These are phyloP conservation scores for Halocaridina rubra DNA, from an alignment of 2,888 invertebrate genomes.

Conservation along the genomic window DNA sequence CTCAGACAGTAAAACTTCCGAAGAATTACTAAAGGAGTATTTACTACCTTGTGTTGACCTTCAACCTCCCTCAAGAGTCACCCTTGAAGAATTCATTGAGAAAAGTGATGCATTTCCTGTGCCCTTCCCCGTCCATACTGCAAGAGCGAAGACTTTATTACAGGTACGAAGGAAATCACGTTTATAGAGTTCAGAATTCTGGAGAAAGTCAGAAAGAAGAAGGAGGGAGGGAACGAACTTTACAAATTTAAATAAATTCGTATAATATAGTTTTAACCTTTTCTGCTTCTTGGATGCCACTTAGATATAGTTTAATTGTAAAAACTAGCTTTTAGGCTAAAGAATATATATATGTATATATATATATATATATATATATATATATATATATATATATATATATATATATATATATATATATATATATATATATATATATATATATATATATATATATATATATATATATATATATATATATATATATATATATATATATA, in stretches of 20 bases:
- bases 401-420: too few species aligned
- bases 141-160: slow-evolving; percentile 12
- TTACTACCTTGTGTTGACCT: not conserved
- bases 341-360: too few species aligned
- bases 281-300: too few species aligned
- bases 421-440: too few species aligned
- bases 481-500: too few species aligned
- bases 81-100: slow-evolving; percentile 17
- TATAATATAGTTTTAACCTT: too few species aligned
- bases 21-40: slow-evolving; percentile 24
- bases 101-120: slow-evolving; percentile 15
- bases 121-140: slow-evolving; percentile 25
- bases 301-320: too few species aligned
- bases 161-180: slow-evolving; percentile 6
- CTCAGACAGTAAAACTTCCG: not conserved
- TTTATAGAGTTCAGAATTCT: not conserved
- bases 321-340: too few species aligned
- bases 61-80: slow-evolving; percentile 4
- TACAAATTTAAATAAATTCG: not conserved
- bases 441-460: too few species aligned
- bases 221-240: not conserved
- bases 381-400: too few species aligned
- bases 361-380: too few species aligned
- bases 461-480: too few species aligned
- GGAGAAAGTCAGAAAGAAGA: slow-evolving; percentile 7